These are phyloP conservation scores for Ceraclea dissimilis DNA, from an alignment of 2,888 invertebrate species.

Conservation along the genomic window DNA sequence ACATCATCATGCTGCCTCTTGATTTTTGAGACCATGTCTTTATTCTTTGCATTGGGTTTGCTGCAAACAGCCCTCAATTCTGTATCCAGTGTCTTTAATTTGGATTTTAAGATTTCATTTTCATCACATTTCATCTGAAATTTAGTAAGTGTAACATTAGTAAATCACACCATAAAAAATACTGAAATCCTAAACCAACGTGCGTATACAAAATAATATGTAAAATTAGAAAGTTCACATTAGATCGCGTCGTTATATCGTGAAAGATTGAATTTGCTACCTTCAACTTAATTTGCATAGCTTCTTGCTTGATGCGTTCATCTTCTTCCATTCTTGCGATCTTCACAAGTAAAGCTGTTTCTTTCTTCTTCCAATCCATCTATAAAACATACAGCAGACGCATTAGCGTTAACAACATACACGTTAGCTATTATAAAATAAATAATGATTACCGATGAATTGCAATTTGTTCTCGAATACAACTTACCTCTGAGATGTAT, in stretches of 20 bases:
- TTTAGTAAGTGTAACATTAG: background rate
- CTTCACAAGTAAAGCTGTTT: conserved; percentile 38
- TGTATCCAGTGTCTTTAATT: conserved; percentile 42
- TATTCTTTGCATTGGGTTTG: conserved; percentile 43
- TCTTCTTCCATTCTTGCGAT: conserved; percentile 39
- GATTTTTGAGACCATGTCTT: conserved; percentile 46
- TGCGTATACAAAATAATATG: background rate
- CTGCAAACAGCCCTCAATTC: conserved; percentile 43
- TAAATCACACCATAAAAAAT: background rate
- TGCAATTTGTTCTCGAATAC: no score
- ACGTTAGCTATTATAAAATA: no score
- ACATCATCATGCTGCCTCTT: conserved; percentile 48
- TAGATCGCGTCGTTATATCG: background rate
- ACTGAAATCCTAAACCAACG: background rate
- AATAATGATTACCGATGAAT: no score
- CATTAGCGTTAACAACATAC: no score
- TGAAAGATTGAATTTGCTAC: conserved; percentile 28
- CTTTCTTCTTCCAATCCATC: conserved; percentile 40
- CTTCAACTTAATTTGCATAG: conserved; percentile 37
- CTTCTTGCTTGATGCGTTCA: conserved; percentile 32
- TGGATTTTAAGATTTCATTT: conserved; percentile 45
- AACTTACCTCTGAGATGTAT: background rate
- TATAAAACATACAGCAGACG: conserved; percentile 24
- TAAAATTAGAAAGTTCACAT: background rate
- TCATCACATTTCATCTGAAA: conserved; percentile 47